Evolutionary conservation across 2,113 vertebrate genomes (phyloP).

Genomic region (Promerops cafer): DNA sequence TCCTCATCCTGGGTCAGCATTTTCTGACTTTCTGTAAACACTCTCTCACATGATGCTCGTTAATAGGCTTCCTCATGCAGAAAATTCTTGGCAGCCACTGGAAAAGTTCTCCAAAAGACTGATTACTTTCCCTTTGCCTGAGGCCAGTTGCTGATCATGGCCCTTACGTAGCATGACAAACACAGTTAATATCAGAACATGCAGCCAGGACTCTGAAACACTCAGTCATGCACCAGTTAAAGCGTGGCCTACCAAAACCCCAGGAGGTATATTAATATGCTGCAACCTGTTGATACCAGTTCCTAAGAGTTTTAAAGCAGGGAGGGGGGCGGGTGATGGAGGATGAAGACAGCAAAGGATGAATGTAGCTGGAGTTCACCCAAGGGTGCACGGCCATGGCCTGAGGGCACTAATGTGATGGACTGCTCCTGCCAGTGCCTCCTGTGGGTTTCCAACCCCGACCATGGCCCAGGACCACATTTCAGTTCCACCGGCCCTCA

Average conservation of each 20-base stretch:
- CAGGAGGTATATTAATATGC: background rate
- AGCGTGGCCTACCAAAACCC: background rate
- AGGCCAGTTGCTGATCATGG: slow-evolving; percentile 35
- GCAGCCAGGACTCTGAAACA: background rate
- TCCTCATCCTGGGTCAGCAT: slow-evolving; percentile 60
- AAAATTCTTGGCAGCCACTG: slow-evolving; percentile 64
- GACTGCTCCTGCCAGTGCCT: background rate
- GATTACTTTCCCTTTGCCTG: slow-evolving; percentile 56
- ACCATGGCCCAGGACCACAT: background rate
- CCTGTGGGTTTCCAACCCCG: background rate
- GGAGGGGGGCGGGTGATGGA: background rate
- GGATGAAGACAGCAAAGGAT: background rate
- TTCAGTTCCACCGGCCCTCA: background rate
- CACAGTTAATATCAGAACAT: slow-evolving; percentile 23
- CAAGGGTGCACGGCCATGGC: background rate
- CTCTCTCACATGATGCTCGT: slow-evolving; percentile 56
- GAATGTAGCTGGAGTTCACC: background rate
- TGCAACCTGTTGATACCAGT: background rate
- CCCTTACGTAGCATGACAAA: slow-evolving; percentile 38
- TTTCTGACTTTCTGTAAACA: slow-evolving; percentile 70
- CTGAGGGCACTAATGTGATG: background rate
- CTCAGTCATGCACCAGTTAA: slow-evolving; percentile 13
- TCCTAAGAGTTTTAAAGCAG: background rate
- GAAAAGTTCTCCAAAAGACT: slow-evolving; percentile 58
- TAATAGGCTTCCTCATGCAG: slow-evolving; percentile 72